Evolutionary conservation across 1,140 invertebrate genomes (phyloP).

Genomic region (Metaphire vulgaris): DNA sequence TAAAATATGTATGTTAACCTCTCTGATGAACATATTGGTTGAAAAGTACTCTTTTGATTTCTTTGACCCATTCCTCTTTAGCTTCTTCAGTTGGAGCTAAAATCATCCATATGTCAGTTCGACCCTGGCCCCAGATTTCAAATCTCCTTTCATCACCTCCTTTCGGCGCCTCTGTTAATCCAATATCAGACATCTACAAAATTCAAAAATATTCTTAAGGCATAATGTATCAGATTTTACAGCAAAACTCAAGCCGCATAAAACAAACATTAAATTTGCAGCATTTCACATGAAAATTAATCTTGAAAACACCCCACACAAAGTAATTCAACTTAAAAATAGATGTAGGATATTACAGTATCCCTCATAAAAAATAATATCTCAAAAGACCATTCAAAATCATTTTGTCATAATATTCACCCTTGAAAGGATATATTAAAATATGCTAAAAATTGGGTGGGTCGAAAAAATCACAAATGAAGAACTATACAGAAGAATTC

Average conservation of each 20-base stretch:
- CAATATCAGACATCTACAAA: conserved; percentile 79
- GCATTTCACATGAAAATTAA: background rate
- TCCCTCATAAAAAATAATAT: too few species aligned
- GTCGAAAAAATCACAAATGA: too few species aligned
- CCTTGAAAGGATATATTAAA: too few species aligned
- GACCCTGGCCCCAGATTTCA: conserved; percentile 86
- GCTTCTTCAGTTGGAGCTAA: conserved; percentile 68
- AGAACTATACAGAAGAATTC: too few species aligned
- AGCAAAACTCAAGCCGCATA: background rate
- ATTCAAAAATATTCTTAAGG: background rate
- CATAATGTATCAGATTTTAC: background rate
- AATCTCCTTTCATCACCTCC: conserved; percentile 71
- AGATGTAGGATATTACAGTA: too few species aligned
- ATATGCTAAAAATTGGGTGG: too few species aligned
- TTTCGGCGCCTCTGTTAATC: conserved; percentile 81
- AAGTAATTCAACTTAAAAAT: too few species aligned
- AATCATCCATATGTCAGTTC: conserved; percentile 85
- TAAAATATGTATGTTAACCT: conserved; percentile 50
- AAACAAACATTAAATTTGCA: background rate
- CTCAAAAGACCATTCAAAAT: too few species aligned
- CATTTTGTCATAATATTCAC: too few species aligned
- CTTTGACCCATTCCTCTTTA: conserved; percentile 81
- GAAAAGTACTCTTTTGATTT: conserved; percentile 81
- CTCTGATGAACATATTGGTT: conserved; percentile 83
- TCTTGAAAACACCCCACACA: background rate